Evolutionary conservation across 2,113 vertebrate genomes (phyloP), one percentile per base, ranked within the genome.

Genomic region (Lepus americanus): DNA sequence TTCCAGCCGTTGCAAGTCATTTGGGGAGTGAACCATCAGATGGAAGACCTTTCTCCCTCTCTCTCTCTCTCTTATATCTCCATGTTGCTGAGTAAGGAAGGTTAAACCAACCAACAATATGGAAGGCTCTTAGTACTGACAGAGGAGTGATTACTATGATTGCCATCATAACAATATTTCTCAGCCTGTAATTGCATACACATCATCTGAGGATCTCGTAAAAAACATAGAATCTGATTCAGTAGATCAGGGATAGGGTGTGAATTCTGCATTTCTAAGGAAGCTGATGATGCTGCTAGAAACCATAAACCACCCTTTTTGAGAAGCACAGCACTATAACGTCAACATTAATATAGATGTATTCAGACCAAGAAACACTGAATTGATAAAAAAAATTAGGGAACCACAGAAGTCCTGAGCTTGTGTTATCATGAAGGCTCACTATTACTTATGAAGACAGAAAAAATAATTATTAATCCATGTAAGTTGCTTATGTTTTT

Each of bases 371-470:
- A 86, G n/a, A 77, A 39, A 95, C 80, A 77, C 20, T 20, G 95
- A 49, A 64, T n/a, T 33, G 84, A 89, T 89, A 90, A 59, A 59
- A 59, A 93, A 95, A 80, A 78, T 36, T 33, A 85, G 74, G 64
- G 20, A 95, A 78, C 39, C 14, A 55, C 31, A 74, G 36, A 85
- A 73, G 39, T 85, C 23, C 13, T 51, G 25, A 94, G 74, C 92
- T 94, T 87, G 74, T 17, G 69, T 27, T 23, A 88, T 86, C 11
- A 86, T 0, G 3, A 82, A 82, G n/a, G 6, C 6, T 93, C 23
- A 14, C 44, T 94, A 73, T 95, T 87, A 91, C 63, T 86, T 90
- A 80, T 4, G 87, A 64, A 93, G 49, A 79, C 36, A 93, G 85
- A 84, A 85, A 44, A 89, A 86, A 70, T 69, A 83, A 95, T 36